Evolutionary conservation across 2,113 vertebrate species (phyloP), one percentile per base, ranked within the genome.

Genomic region (Paralichthys olivaceus): DNA sequence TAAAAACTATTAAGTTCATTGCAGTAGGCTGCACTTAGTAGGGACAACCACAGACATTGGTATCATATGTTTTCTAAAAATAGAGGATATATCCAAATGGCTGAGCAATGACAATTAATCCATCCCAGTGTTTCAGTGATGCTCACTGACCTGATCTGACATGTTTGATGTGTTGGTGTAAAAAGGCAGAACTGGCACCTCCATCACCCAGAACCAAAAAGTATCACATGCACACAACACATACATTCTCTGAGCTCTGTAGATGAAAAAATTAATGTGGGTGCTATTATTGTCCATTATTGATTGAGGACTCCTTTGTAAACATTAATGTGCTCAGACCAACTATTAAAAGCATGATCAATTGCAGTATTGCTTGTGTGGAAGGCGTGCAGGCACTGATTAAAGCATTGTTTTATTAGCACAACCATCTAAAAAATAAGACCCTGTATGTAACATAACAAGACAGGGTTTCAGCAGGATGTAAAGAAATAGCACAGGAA

Each of bases 51-150:
- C 3, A 17, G 13, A 49, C 8, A 3, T 58, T 72, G 53, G 32
- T 51, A 54, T 78, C 57, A 74, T 40, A 69, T 61, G 58, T 26
- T 62, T 9, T 76, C 83, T 70, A 82, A 84, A 87, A 87, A 89
- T 83, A 90, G 59, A 59, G 54, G 5, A 28, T 75, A 81, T 75
- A 80, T 82, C 37, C 69, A 86, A 85, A 83, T 83, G 78, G 51
- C 34, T 69, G 62, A 72, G 58, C 62, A 77, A 74, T 77, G 65
- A 87, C 61, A 83, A 85, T 77, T 28, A 89, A 84, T 88, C 78
- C 77, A 83, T 45, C 68, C 29, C 74, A 15, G 76, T 80, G 54
- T 88, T 79, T 76, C 53, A 63, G 72, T 62, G 19, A 88, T 80
- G 79, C 71, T 81, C 63, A 57, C 5, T 83, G 80, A 84, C 86